Evolutionary conservation across 2,888 invertebrate genomes (phyloP).

Genomic region (Portevinia maculata): DNA sequence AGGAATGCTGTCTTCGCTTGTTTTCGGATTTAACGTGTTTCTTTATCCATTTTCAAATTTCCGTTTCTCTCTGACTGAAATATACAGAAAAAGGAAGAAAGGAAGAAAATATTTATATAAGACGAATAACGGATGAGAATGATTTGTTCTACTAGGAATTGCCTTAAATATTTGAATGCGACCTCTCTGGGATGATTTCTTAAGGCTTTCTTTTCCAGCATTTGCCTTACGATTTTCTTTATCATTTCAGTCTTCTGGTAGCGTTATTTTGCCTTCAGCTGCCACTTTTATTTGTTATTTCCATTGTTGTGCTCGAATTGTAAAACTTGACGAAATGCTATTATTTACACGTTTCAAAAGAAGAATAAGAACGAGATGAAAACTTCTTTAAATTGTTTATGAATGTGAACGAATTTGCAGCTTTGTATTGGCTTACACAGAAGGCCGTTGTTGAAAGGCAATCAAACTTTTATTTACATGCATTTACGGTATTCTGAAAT

Average conservation of each 20-base stretch:
- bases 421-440: conserved; percentile 12
- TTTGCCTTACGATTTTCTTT: background rate
- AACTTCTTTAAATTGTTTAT: conserved; percentile 4
- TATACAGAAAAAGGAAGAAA: background rate
- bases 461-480: background rate
- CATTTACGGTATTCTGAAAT: too few relatives aligned
- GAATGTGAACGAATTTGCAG: conserved; percentile 18
- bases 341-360: background rate
- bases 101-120: background rate
- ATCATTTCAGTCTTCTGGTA: background rate
- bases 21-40: conserved; percentile 19
- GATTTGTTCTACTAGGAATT: conserved; percentile 4
- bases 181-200: conserved; percentile 6
- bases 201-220: background rate
- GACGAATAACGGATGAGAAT: conserved; percentile 11
- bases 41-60: conserved; percentile 31
- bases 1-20: too few relatives aligned
- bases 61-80: background rate
- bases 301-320: background rate
- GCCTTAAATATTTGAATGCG: conserved; percentile 25
- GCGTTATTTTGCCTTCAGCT: background rate
- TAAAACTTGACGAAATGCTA: conserved; percentile 8
- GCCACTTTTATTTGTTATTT: conserved; percentile 1
- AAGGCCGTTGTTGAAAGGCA: too few relatives aligned
- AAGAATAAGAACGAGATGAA: background rate